phyloP scores from a whole-genome alignment of 2,797 vertebrate species.

The Kryptopterus vitreolus region DNA sequence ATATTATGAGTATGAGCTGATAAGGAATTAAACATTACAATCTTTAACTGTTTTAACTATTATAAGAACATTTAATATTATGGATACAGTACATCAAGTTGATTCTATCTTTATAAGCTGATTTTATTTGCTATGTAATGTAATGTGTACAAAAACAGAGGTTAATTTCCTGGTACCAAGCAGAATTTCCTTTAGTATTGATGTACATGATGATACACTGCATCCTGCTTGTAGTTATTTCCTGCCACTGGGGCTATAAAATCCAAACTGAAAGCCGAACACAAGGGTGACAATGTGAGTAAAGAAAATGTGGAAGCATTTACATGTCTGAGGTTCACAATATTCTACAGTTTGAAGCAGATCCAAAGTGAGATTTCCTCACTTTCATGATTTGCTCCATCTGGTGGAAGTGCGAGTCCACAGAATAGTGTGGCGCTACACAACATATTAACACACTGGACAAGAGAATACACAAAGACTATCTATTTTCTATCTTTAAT shows the following conservation, averaged over 20 bases:
- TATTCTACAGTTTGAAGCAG: slow-evolving; percentile 36
- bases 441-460: neutral
- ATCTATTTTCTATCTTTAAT: neutral
- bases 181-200: neutral
- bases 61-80: no score
- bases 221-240: neutral
- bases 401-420: neutral
- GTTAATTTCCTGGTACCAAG: neutral
- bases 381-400: slow-evolving; percentile 16
- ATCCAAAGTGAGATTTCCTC: slow-evolving; percentile 2
- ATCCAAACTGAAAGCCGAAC: neutral
- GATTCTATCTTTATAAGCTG: no score
- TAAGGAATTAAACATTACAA: neutral
- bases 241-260: neutral
- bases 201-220: neutral
- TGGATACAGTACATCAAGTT: neutral
- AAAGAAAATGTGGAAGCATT: slow-evolving; percentile 33
- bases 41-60: neutral
- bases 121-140: neutral
- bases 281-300: neutral
- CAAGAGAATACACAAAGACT: neutral
- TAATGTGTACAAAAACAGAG: neutral
- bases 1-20: neutral
- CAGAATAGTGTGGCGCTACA: neutral
- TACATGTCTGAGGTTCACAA: slow-evolving; percentile 35